Base-by-base conservation (phyloP, 2,888 invertebrate species). In the Meteorus cinctellus region DNA sequence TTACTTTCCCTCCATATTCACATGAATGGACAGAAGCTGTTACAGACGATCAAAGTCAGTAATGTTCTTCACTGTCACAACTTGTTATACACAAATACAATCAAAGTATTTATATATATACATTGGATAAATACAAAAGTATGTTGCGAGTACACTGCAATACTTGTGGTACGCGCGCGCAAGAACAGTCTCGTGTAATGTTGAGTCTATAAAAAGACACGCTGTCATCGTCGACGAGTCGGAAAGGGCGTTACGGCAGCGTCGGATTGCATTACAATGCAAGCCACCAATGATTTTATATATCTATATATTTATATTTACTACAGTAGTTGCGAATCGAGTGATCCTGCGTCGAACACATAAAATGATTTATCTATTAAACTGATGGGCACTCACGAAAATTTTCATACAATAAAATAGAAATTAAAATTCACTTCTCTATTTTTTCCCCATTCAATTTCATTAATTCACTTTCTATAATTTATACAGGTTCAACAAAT, bases 191-290 rank as follows among this genome's bases (percentile, higher is more conserved):
- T 36, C 59, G 31, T 45, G 51, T 68, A 78, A 81, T 77, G 69
- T 55, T 79, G 59, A 76, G 78, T 82, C 86, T 86, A 86, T 86
- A 86, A 86, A 86, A 86, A 86, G 85, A 84, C 81, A 81, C 81
- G 77, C 75, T 82, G 85, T 86, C 86, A 86, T 85, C 84, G 81
- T 55, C 62, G 59, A 63, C 78, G 55, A 63, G 31, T 65, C 19
- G 24, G 62, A 63, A 72, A 60, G 60, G 75, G 48, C 51, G 59
- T 62, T 63, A 75, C 73, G 74, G 72, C 24, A 77, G 63, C 74
- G 65, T 41, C 51, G 55, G 65, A 77, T 76, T 72, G 63, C 74
- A 62, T 63, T 69, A 51, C 69, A 68, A 74, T 74, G 3, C 59
- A 16, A 14, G 19, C 8, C 19, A 24, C n/a, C 6, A 63, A 65